A percentile compares a stretch with the other conserved stretches of the same genome.
These are phyloP conservation scores for Rhegmatorhina hoffmannsi DNA, from an alignment of 2,113 vertebrate genomes.

Conservation along the genomic window DNA sequence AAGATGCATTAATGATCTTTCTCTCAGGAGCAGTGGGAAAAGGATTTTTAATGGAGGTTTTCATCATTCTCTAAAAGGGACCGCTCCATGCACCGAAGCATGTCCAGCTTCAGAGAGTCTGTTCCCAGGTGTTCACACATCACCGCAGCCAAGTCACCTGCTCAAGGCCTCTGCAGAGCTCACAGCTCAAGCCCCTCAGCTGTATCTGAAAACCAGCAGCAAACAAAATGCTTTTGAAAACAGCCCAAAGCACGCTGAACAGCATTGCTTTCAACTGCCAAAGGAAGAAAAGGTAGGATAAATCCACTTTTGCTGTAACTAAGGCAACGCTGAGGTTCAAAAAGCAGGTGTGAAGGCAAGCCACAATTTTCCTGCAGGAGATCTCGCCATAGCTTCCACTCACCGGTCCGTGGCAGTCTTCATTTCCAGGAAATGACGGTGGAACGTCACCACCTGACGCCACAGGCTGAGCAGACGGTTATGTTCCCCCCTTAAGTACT, in stretches of 20 bases:
- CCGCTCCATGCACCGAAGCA: not conserved
- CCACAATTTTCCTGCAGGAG: not conserved
- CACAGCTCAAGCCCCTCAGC: not conserved
- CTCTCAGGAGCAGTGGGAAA: not conserved
- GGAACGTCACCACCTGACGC: conserved; percentile 83
- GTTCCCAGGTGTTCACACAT: not conserved
- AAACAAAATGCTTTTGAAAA: not conserved
- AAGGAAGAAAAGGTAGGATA: not conserved
- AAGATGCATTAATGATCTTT: not conserved
- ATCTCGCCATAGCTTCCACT: not conserved
- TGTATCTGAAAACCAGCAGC: not conserved
- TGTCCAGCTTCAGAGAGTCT: not conserved
- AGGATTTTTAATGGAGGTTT: not conserved
- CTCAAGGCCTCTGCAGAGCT: not conserved
- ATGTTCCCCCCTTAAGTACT: conserved; percentile 74
- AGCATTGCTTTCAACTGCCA: not conserved
- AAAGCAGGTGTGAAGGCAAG: not conserved
- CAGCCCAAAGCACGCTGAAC: not conserved
- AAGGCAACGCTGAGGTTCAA: fast-evolving
- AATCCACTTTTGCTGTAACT: not conserved
- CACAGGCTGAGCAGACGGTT: conserved; percentile 79
- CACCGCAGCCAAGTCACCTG: not conserved
- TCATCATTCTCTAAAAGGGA: not conserved
- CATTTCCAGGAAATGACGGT: conserved; percentile 80
- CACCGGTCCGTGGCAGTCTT: conserved; percentile 90